Percentiles rank a stretch among this genome's conserved stretches.
Conservation (phyloP, 2,888 invertebrate species). For the Diaperis boleti region DNA sequence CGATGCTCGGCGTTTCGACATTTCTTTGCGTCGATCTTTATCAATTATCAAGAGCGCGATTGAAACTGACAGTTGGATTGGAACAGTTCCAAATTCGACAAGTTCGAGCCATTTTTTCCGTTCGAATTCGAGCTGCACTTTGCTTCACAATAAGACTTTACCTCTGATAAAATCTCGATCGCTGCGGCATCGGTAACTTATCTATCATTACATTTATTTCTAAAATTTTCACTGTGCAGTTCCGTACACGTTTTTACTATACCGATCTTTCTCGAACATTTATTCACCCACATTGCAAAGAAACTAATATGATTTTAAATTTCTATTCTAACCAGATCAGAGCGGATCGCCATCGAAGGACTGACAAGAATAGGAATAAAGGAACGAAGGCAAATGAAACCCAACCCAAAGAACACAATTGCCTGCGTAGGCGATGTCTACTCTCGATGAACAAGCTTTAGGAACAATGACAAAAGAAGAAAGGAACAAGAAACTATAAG, state of each 20-base stretch:
- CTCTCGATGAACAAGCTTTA: too few relatives aligned
- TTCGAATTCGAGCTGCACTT: conserved; percentile 13
- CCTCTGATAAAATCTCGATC: not conserved
- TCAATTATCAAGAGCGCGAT: conserved; percentile 33
- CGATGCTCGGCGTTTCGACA: conserved; percentile 31
- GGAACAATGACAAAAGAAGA: too few relatives aligned
- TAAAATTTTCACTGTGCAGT: not conserved
- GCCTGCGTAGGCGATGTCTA: too few relatives aligned
- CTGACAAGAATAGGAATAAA: too few relatives aligned
- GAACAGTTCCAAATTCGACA: conserved; percentile 37
- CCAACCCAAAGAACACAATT: too few relatives aligned
- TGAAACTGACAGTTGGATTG: conserved; percentile 36
- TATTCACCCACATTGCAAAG: too few relatives aligned
- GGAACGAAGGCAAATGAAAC: too few relatives aligned
- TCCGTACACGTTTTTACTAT: not conserved
- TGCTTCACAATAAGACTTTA: conserved; percentile 20
- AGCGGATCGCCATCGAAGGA: too few relatives aligned
- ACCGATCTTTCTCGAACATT: not conserved
- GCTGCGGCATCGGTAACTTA: too few relatives aligned
- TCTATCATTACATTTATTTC: not conserved
- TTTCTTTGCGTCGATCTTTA: conserved; percentile 35
- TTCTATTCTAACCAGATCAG: too few relatives aligned
- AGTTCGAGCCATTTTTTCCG: conserved; percentile 25
- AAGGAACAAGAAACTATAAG: too few relatives aligned
- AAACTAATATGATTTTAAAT: too few relatives aligned